Evolutionary conservation across 2,113 vertebrate genomes (phyloP).

Genomic region (Ardeotis arabs): DNA sequence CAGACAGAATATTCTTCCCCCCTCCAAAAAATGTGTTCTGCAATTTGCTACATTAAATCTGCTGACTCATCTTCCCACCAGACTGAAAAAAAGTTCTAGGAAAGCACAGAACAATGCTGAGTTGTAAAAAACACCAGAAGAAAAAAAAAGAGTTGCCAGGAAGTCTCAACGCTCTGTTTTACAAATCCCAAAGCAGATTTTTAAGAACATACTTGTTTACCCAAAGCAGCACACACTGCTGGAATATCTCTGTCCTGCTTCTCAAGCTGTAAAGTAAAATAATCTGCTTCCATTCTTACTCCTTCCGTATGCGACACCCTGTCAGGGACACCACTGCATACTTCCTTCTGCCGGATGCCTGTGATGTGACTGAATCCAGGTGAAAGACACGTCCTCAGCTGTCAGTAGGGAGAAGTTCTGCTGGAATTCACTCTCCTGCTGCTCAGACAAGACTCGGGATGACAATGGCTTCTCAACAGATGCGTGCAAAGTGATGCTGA

Average conservation of each 20-base stretch:
- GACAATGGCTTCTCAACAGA: not conserved
- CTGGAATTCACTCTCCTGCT: not conserved
- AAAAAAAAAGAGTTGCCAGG: not conserved
- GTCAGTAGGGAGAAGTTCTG: not conserved
- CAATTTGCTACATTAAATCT: not conserved
- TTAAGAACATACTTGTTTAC: not conserved
- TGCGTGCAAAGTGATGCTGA: not conserved
- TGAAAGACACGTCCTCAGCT: not conserved
- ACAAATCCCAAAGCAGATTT: not conserved
- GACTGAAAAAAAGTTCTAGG: not conserved
- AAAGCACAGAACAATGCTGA: slow-evolving; percentile 24
- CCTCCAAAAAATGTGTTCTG: not conserved
- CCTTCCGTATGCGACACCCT: not conserved
- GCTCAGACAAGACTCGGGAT: not conserved
- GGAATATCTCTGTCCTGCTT: not conserved
- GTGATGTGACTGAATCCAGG: not conserved
- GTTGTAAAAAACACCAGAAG: not conserved
- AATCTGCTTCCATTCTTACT: not conserved
- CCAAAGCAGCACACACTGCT: not conserved
- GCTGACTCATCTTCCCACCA: slow-evolving; percentile 6
- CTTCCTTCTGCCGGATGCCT: not conserved
- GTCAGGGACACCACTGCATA: accelerated
- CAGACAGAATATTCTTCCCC: not conserved
- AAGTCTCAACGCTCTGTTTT: not conserved
- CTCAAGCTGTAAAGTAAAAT: not conserved